These are phyloP conservation scores for Vimba vimba DNA, from an alignment of 2,113 vertebrate genomes.

Conservation along the genomic window DNA sequence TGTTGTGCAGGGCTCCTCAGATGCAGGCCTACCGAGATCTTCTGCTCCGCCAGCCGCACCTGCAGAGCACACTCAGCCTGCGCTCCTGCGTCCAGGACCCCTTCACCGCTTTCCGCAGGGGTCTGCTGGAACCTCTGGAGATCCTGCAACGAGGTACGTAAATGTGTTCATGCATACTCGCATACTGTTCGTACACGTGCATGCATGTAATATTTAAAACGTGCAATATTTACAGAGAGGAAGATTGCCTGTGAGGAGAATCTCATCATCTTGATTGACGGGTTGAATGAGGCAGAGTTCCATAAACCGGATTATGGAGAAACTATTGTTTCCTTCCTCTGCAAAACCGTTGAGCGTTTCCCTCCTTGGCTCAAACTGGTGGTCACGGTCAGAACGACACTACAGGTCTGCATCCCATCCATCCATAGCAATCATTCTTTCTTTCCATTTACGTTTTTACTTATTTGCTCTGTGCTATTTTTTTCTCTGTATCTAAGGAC, in stretches of 20 bases:
- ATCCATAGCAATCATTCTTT: neutral
- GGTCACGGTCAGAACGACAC: conserved; percentile 87
- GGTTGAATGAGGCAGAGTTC: conserved; percentile 89
- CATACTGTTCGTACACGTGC: neutral
- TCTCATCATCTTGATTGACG: conserved; percentile 87
- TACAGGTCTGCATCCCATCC: conserved; percentile 71
- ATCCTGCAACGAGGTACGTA: conserved; percentile 84
- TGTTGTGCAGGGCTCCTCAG: conserved; percentile 86
- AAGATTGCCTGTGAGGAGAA: conserved; percentile 86
- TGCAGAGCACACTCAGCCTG: conserved; percentile 80
- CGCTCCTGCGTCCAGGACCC: conserved; percentile 62
- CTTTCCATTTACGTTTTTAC: neutral
- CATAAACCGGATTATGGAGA: conserved; percentile 90
- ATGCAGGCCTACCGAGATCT: conserved; percentile 83
- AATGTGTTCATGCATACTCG: neutral
- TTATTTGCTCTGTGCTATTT: neutral
- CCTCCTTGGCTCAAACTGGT: conserved; percentile 88
- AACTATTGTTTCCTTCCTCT: conserved; percentile 87
- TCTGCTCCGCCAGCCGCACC: conserved; percentile 84
- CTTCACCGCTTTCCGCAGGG: conserved; percentile 51
- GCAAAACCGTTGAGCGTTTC: conserved; percentile 87
- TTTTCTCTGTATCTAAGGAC: conserved; percentile 70
- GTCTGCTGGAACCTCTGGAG: conserved; percentile 85
- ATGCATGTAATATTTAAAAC: conserved; percentile 5
- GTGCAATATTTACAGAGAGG: conserved; percentile 73